Conservation (phyloP, 53 echinoderm and acorn worm genomes). For the Apostichopus leukothele region DNA sequence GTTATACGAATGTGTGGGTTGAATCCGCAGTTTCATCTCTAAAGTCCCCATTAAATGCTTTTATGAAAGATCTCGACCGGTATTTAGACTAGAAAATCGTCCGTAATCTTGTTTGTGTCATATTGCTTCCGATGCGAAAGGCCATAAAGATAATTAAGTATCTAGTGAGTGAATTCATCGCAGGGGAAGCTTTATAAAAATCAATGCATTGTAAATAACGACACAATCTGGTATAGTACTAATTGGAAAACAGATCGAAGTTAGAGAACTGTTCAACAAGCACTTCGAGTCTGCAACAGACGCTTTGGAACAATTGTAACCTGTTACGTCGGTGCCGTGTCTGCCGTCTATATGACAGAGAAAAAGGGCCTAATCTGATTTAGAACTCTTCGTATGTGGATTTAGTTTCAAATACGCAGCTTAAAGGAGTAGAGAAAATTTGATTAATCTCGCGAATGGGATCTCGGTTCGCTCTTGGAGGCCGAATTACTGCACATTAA, state of each 20-base stretch:
- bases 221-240: constrained; percentile 33
- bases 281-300: not conserved
- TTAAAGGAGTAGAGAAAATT: constrained; percentile 40
- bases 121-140: constrained; percentile 24
- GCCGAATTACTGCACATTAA: constrained; percentile 46
- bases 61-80: not conserved
- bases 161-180: constrained; percentile 34
- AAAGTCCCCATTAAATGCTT: not conserved
- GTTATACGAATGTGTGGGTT: not conserved
- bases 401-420: constrained; percentile 44
- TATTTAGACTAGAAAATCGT: constrained; percentile 34
- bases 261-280: constrained; percentile 39
- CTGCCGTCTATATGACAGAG: constrained; percentile 29
- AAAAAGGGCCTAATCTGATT: constrained; percentile 39
- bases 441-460: constrained; percentile 31
- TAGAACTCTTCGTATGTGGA: constrained; percentile 33
- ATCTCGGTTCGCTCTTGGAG: constrained; percentile 34
- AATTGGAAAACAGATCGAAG: constrained; percentile 33
- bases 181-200: constrained; percentile 31
- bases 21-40: not conserved
- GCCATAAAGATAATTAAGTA: constrained; percentile 48
- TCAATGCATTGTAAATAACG: constrained; percentile 38
- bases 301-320: constrained; percentile 24
- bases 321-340: constrained; percentile 41
- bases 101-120: constrained; percentile 41